Evolutionary conservation across 2,113 vertebrate genomes (phyloP), one percentile per base, ranked within the genome.

Genomic region (Cyanoramphus novaezelandiae): DNA sequence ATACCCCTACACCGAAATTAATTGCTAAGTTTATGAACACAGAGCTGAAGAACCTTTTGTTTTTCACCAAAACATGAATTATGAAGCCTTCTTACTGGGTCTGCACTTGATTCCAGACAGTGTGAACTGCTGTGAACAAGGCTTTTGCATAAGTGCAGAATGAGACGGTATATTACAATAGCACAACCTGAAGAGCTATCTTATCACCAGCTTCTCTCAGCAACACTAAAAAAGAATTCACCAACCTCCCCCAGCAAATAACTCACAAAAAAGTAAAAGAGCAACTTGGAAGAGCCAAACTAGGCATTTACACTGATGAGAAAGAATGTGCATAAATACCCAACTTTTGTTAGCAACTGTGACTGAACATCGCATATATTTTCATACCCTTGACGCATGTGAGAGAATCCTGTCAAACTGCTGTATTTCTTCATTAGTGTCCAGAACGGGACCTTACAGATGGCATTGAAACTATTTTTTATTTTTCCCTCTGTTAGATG

Each of bases 341-440:
- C 24, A 70, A 39, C 31, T 87, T 87, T 43, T 52, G 15, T 49
- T 49, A 84, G 49, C 17, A 81, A 47, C 60, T 71, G 31, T 47
- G 49, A 37, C 16, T 53, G 68, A 91, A 89, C 7, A 9, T 43
- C 46, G 28, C 50, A 43, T 47, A 17, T 57, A 50, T 67, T 86
- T 74, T 81, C 69, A 25, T 18, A 25, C 31, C 39, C 29, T 43
- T 70, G 50, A 67, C 0, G 1, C 21, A 24, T 7, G 23, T 0
- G 0, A 90, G 44, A 88, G 29, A 80, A 50, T 44, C 53, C 64
- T 81, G 68, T 83, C 68, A 55, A 33, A 62, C 31, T 60, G 49
- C 53, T 86, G 62, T 12, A 71, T 52, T 62, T 24, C 19, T 79
- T 64, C 70, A 67, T 1, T 4, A 53, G 39, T 33, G 63, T 64